Base-by-base conservation (phyloP, 2,797 vertebrate genomes). In the Peromyscus nudipes region DNA sequence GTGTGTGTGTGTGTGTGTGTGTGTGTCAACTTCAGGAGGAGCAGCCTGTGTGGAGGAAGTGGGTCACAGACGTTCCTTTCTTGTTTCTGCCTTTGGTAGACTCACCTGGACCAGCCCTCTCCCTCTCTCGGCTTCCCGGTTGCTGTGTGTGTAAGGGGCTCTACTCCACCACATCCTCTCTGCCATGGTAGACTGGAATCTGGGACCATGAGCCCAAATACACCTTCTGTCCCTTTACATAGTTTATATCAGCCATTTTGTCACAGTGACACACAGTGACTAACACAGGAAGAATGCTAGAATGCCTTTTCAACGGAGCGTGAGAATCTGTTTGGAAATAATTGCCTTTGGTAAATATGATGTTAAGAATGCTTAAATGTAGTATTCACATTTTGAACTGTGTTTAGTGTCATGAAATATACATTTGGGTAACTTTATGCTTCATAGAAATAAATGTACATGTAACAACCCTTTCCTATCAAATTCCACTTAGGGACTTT, bases 321-420 rank as follows among this genome's bases (percentile, higher is more conserved):
- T 87, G 46, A 87, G 49, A 62, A 64, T 92, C 40, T 95, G 43
- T 46, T 65, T 77, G 37, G 64, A 91, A 97, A 93, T 29, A 90
- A 40, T 89, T 71, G 64, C 37, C 67, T 92, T 93, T 60, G 85
- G 86, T 25, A 79, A 93, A 86, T 83, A 19, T 4, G 16, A 7
- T 88, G 60, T 69, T 57, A 37, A 49, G 82, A 29, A 23, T 87
- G 25, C 55, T 71, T 95, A 92, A 91, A 79, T 14, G 29, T 46
- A 55, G 43, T n/a, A 57, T 64, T 69, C 25, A 81, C 23, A 88
- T 83, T 83, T 52, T 71, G 57, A 83, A 76, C 21, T 5, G 34
- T 55, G 31, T 31, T 85, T 92, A 71, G 62, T n/a, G 71, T 94
- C 77, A 40, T 91, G 27, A 57, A 69, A 34, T 73, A 37, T 40